Evolutionary conservation across 2,797 vertebrate species (phyloP).

Genomic region (Melopsittacus undulatus): DNA sequence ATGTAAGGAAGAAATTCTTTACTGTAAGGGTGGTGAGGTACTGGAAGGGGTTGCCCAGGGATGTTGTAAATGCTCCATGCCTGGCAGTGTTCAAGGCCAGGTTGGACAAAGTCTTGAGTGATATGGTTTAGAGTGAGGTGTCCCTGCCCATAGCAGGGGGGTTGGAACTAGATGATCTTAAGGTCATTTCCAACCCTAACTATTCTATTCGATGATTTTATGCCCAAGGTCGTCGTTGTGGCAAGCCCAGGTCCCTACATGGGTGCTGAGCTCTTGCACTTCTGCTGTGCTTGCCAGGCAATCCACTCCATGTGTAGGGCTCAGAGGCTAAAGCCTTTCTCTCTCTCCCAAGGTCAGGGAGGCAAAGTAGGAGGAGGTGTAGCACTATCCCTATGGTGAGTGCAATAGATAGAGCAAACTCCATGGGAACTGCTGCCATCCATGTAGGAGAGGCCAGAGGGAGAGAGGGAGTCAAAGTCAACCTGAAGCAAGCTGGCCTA

Average conservation of each 20-base stretch:
- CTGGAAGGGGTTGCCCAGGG: too few species aligned
- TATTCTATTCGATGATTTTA: too few species aligned
- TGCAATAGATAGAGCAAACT: background rate
- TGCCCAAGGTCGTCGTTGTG: accelerated
- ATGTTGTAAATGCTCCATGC: too few species aligned
- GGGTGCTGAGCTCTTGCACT: background rate
- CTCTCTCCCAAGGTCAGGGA: background rate
- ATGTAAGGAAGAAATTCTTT: too few species aligned
- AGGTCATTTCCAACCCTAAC: too few species aligned
- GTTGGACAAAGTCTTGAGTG: too few species aligned
- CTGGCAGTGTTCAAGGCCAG: too few species aligned
- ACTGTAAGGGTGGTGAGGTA: too few species aligned
- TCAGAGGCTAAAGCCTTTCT: background rate
- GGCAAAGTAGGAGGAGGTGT: background rate
- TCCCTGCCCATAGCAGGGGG: too few species aligned
- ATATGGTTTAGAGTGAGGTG: too few species aligned
- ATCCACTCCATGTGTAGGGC: background rate
- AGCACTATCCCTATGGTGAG: background rate
- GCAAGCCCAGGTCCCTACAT: background rate
- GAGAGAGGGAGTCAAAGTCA: accelerated
- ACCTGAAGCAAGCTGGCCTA: background rate
- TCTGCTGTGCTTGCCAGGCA: accelerated
- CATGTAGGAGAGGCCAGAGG: background rate
- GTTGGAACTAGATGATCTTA: too few species aligned
- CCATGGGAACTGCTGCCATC: background rate